A percentile compares a stretch with the other conserved stretches of the same genome.
These are phyloP conservation scores for Cricetomys ansorgei DNA, from an alignment of 2,113 vertebrate genomes.

Conservation along the genomic window DNA sequence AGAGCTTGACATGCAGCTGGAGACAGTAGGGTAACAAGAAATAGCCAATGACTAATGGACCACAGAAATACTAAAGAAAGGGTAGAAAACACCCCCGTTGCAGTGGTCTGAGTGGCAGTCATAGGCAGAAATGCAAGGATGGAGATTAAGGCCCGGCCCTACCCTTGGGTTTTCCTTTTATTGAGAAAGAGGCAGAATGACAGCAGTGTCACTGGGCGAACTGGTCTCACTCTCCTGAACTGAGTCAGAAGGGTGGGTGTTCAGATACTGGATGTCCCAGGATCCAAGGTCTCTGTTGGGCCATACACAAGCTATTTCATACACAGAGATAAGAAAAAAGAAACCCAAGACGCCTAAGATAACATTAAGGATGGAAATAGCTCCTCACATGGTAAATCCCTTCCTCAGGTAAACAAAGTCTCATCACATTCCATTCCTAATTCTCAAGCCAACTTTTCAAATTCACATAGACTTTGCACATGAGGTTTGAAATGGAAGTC, in stretches of 20 bases:
- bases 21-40: not conserved
- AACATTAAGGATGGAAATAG: not conserved
- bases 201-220: not conserved
- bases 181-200: not conserved
- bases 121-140: not conserved
- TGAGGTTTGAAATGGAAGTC: constrained; percentile 43
- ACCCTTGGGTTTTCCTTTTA: not conserved
- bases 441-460: constrained; percentile 15
- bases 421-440: constrained; percentile 7
- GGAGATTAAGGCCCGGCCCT: not conserved
- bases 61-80: not conserved
- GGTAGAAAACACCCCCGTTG: not conserved
- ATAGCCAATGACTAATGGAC: not conserved
- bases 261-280: not conserved
- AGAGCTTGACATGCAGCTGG: not conserved
- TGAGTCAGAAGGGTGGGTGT: not conserved
- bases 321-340: constrained; percentile 2
- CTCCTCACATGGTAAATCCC: constrained; percentile 7
- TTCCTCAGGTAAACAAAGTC: constrained; percentile 1
- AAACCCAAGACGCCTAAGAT: constrained; percentile 14
- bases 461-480: not conserved
- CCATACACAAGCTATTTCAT: not conserved
- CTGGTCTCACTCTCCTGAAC: not conserved
- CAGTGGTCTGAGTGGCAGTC: not conserved
- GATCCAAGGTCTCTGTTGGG: not conserved